These are phyloP conservation scores for Drosophila yakuba DNA, from an alignment of 1,140 invertebrate genomes.

Conservation along the genomic window DNA sequence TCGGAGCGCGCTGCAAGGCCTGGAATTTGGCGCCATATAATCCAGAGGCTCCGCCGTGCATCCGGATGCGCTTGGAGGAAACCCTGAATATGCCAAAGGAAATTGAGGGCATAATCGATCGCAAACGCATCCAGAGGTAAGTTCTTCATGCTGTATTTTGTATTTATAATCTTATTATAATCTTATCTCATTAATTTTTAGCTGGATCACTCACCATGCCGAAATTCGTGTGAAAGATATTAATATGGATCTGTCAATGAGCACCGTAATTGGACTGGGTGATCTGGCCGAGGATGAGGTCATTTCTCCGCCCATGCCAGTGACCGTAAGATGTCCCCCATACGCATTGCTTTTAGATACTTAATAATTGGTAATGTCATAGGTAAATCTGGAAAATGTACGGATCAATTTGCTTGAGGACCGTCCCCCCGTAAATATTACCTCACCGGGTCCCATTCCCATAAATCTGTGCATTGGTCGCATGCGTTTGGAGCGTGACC, in stretches of 20 bases:
- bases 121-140: conserved; percentile 80
- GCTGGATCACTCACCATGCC: conserved; percentile 86
- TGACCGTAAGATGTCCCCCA: conserved; percentile 87
- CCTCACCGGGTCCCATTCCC: conserved; percentile 92
- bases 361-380: conserved; percentile 44
- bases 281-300: conserved; percentile 95
- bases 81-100: conserved; percentile 81
- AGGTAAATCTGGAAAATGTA: conserved; percentile 90
- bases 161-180: not conserved
- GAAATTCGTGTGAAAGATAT: conserved; percentile 89
- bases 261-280: conserved; percentile 90
- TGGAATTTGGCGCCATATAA: conserved; percentile 88
- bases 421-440: conserved; percentile 91
- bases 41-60: conserved; percentile 85
- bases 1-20: conserved; percentile 89
- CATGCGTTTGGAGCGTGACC: conserved; percentile 88
- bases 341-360: not conserved
- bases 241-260: conserved; percentile 90
- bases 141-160: not conserved
- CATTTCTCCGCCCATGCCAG: conserved; percentile 89
- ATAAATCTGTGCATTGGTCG: conserved; percentile 91
- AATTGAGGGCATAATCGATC: conserved; percentile 67
- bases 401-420: conserved; percentile 91
- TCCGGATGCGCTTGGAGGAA: conserved; percentile 88
- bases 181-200: conserved; percentile 28